Base-by-base conservation (phyloP, 2,888 invertebrate species). In the Drosophila phalerata region DNA sequence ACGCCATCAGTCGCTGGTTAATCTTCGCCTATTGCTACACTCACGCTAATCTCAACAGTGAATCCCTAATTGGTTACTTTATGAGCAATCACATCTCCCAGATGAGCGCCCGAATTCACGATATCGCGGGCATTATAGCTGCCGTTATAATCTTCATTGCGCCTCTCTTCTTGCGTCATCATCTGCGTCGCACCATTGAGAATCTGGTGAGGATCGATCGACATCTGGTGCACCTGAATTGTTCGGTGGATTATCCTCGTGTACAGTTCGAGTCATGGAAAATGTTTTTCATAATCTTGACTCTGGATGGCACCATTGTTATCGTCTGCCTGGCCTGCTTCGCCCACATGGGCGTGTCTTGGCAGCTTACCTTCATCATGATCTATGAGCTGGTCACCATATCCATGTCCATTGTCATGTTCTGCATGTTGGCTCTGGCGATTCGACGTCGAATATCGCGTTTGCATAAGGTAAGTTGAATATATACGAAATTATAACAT, bases 31-130 rank as follows among this genome's bases (percentile, higher is more conserved):
- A 86, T 15, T 88, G 81, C 55, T 86, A 86, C 34, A 32, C 40
- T 17, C 28, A 66, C 17, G 34, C 68, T 2, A 65, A 60, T 9
- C 2, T 45, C n/a, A 49, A 65, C 5, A 63, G 53, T 15, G 82
- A 82, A 17, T 84, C 85, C 0, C 38, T 88, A 0, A 82, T 88
- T 57, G 89, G 85, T 0, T 84, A 77, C 49, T 82, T 88, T 15
- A 83, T 82, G 77, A 55, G 37, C 25, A 88, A 68, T 13, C 58
- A 70, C 5, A 19, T 82, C 25, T 88, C 89, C 1, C 61, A 69
- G 43, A n/a, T 69, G 30, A 67, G 73, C 66, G 60, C 77, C 0
- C 55, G 53, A 0, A 3, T 84, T 1, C 86, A 86, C 17, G 68
- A 83, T 5, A 1, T 88, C 1, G 28, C 4, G 0, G 87, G 81